Conservation (phyloP, 2,113 vertebrate genomes). For the Nerophis ophidion region DNA sequence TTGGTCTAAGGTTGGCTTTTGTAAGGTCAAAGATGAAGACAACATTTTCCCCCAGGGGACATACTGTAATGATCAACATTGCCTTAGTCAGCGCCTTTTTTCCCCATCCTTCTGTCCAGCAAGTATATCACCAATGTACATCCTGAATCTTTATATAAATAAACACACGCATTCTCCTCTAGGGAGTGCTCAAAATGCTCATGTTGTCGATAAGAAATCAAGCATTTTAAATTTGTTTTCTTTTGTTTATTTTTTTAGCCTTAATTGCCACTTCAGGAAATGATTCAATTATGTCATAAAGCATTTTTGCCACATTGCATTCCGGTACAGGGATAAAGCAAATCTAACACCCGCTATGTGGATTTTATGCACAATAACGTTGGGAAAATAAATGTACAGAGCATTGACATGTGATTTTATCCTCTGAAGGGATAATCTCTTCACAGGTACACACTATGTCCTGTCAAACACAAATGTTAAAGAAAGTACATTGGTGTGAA, state of each 20-base stretch:
- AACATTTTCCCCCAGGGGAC: too few species aligned
- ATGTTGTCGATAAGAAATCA: slow-evolving; percentile 44
- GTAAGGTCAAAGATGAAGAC: too few species aligned
- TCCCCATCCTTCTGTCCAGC: slow-evolving; percentile 29
- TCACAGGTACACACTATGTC: slow-evolving; percentile 27
- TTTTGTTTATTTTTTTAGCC: slow-evolving; percentile 1
- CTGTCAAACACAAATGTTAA: slow-evolving; percentile 37
- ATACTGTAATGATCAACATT: too few species aligned
- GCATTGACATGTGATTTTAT: background rate
- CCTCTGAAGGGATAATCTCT: slow-evolving; percentile 19
- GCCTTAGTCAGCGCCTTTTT: slow-evolving; percentile 24
- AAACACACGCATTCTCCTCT: slow-evolving; percentile 31
- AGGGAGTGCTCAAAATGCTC: slow-evolving; percentile 59
- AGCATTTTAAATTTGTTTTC: slow-evolving; percentile 8
- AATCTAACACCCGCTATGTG: background rate
- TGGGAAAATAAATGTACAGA: background rate
- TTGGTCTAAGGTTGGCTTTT: too few species aligned
- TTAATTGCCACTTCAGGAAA: background rate
- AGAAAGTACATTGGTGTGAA: slow-evolving; percentile 29
- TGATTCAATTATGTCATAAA: background rate
- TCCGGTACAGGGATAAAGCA: background rate
- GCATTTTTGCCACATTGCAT: background rate
- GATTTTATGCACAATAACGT: background rate
- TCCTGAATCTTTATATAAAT: slow-evolving; percentile 27
- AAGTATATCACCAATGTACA: slow-evolving; percentile 32